Evolutionary conservation across 2,888 invertebrate genomes (phyloP), one percentile per base, ranked within the genome.

Genomic region (Melipona bicolor): DNA sequence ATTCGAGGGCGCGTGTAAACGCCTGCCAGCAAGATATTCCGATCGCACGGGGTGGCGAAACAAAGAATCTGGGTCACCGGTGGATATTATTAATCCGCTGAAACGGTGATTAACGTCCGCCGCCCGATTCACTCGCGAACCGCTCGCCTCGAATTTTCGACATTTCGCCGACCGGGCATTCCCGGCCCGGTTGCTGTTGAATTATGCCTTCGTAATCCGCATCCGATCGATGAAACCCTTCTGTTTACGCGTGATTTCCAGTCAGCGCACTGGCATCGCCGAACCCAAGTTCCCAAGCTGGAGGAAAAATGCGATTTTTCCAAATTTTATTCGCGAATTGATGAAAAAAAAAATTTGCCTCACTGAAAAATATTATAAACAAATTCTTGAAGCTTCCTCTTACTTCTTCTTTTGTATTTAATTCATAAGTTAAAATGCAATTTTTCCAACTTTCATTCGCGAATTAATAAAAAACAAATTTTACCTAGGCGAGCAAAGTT

Each of bases 61-160:
- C 81, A 84, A 86, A 84, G 86, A 84, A 86, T 86, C 81, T 84
- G 71, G 86, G 86, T 86, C 81, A 86, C 65, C 61, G 43, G 76
- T 77, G 77, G 81, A 86, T 86, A 84, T 86, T 77, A 84, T 84
- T 86, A 86, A 84, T 86, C 84, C 84, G 54, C 24, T 84, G 74
- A 59, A 81, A 84, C 79, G 84, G 85, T 86, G 86, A 86, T 86
- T 86, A 84, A 81, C 81, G 67, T 71, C 36, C 43, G 67, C 79
- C 69, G 65, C 62, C 64, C 77, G 75, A 68, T 67, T 73, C 73
- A 74, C 85, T 77, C 77, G 77, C 84, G 74, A 77, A 52, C 75
- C 64, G 74, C 67, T 79, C 54, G 74, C 79, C 43, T 79, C 75
- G 80, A 74, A 77, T 80, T 80, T 61, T 79, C 74, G 49, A 78